Conservation (phyloP, 2,888 invertebrate species). For the Sminthurides aquaticus region DNA sequence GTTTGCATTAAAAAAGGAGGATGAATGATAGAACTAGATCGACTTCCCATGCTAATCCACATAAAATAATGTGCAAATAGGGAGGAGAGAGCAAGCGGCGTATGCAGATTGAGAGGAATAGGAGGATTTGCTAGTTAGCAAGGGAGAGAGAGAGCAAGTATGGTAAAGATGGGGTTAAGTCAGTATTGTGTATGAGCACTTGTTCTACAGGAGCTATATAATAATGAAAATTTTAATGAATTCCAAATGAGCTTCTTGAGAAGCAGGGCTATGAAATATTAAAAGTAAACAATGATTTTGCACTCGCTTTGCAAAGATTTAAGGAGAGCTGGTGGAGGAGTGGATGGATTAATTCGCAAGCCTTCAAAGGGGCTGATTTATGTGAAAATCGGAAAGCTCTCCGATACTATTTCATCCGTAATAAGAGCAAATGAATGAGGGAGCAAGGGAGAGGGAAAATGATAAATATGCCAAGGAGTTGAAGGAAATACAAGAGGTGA, state of each 20-base stretch:
- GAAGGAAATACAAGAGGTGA: background rate
- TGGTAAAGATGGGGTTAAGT: too few species aligned
- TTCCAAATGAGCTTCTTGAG: background rate
- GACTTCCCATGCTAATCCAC: background rate
- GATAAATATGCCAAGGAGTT: background rate
- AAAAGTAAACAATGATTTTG: background rate
- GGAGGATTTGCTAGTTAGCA: too few species aligned
- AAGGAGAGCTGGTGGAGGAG: background rate
- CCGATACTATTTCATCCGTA: background rate
- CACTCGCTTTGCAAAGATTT: background rate
- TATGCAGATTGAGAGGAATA: too few species aligned
- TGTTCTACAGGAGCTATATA: too few species aligned
- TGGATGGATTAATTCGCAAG: background rate
- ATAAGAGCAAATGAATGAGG: background rate
- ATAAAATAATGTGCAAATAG: background rate
- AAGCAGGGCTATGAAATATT: background rate
- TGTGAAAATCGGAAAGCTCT: background rate
- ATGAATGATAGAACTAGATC: background rate
- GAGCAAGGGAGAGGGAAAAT: background rate
- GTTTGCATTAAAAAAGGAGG: too few species aligned
- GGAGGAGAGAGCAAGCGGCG: too few species aligned
- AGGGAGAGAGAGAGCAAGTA: too few species aligned
- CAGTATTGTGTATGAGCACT: too few species aligned
- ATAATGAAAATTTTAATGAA: background rate
- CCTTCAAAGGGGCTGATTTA: background rate